These are phyloP conservation scores for Protosalanx chinensis DNA, from an alignment of 2,797 vertebrate species.

Conservation along the genomic window DNA sequence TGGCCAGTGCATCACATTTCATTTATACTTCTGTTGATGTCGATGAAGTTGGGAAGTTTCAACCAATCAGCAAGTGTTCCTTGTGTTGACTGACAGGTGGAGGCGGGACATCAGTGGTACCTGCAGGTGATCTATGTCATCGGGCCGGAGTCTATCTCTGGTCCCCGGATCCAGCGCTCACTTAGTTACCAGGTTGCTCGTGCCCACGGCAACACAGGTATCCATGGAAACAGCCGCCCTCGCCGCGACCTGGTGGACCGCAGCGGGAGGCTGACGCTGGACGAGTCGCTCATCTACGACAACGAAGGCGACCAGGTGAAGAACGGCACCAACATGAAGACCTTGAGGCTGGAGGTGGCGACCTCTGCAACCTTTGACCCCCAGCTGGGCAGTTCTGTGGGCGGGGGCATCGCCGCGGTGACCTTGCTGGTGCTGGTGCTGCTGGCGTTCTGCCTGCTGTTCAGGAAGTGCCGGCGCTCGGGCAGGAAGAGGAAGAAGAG, in stretches of 20 bases:
- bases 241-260: conserved; percentile 79
- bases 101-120: conserved; percentile 98
- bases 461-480: conserved; percentile 73
- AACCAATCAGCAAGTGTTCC: background rate
- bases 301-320: conserved; percentile 94
- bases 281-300: conserved; percentile 94
- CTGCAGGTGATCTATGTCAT: conserved; percentile 97
- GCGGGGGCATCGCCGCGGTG: conserved; percentile 80
- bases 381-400: conserved; percentile 81
- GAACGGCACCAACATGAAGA: conserved; percentile 99
- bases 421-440: conserved; percentile 79
- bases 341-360: conserved; percentile 79
- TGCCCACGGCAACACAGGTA: background rate
- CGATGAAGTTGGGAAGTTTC: background rate
- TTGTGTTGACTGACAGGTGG: conserved; percentile 76
- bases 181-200: conserved; percentile 69
- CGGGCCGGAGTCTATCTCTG: conserved; percentile 79
- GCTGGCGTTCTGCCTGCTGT: conserved; percentile 77
- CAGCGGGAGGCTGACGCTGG: conserved; percentile 71
- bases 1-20: background rate
- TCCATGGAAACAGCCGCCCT: conserved; percentile 24
- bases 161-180: conserved; percentile 85
- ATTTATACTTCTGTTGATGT: background rate
- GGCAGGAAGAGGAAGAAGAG: conserved; percentile 73
- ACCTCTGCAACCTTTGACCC: conserved; percentile 74